Conservation (phyloP, 2,797 vertebrate genomes). For the Triplophysa yarkandensis region DNA sequence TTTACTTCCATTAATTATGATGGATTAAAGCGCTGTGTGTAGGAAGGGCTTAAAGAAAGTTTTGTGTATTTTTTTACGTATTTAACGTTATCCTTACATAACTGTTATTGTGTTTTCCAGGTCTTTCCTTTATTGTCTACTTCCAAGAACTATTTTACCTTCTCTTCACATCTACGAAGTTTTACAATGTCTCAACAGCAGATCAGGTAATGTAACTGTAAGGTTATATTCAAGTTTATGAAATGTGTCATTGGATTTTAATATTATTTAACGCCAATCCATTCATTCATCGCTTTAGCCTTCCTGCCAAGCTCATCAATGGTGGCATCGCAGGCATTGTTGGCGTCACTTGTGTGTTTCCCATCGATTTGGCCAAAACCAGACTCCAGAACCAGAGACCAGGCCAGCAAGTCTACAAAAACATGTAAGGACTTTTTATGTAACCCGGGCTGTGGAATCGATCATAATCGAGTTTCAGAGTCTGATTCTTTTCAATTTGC, state of each 20-base stretch:
- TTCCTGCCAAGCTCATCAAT: constrained; percentile 87
- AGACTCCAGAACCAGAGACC: constrained; percentile 85
- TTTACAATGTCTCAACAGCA: constrained; percentile 78
- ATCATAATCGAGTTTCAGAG: no score
- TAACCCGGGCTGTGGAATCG: no score
- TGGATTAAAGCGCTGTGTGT: constrained; percentile 1
- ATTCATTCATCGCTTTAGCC: constrained; percentile 62
- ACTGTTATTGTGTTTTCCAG: constrained; percentile 3
- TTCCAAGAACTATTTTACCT: constrained; percentile 1
- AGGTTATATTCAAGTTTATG: background rate
- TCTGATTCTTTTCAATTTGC: no score
- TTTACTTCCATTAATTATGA: no score
- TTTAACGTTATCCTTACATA: background rate
- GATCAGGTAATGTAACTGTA: constrained; percentile 64
- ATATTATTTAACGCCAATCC: background rate
- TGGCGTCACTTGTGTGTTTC: constrained; percentile 86
- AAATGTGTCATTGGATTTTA: background rate
- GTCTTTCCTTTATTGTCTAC: background rate
- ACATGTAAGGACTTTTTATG: constrained; percentile 74
- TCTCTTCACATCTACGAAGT: constrained; percentile 28
- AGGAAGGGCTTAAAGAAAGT: constrained; percentile 6
- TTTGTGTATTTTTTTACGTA: background rate
- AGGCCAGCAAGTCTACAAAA: constrained; percentile 84
- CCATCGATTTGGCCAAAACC: constrained; percentile 85
- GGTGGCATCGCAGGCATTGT: constrained; percentile 86